Evolutionary conservation across 1,140 invertebrate species (phyloP), one percentile per base, ranked within the genome.

Genomic region (Cheumatopsyche charites): DNA sequence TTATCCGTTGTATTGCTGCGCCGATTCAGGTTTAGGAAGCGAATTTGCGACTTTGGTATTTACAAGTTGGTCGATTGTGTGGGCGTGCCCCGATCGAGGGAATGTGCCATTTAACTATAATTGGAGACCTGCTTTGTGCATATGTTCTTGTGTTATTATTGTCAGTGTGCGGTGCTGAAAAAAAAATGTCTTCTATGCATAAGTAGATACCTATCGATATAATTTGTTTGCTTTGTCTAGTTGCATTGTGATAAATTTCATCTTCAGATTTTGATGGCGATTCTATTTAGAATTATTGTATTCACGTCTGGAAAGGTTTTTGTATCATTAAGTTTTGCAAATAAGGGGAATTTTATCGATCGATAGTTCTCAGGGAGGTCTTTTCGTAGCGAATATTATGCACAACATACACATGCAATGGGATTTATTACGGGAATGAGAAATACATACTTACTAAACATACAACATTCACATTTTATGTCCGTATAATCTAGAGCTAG

Each of bases 31-130:
- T 52, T 52, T 52, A 52, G 47, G 47, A 52, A 52, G 47, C 19
- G 15, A 17, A 17, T 15, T 52, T 7, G 47, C 15, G 19, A 52
- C 47, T 52, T 52, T 52, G 47, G 19, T 15, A 52, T 52, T 52
- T 52, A 17, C n/a, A 17, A 52, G 19, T 17, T 9, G n/a, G 19
- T 17, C 15, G 19, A 17, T 5, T 15, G 15, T 17, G 15, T 52
- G n/a, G 15, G 5, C 6, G 43, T 45, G 43, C 12, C 12, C 17
- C 12, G 43, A 45, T 45, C 43, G 47, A 52, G 47, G 19, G 47
- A 52, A 52, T 52, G 47, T 52, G 47, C 47, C 47, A 52, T 52
- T 52, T 52, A 52, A 17, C 47, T 19, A 52, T 52, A 52, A 52
- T 52, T 52, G 47, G 47, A 11, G 15, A 19, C 47, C n/a, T 19